Evolutionary conservation across 2,888 invertebrate species (phyloP).

Genomic region (Pachydiplax longipennis): DNA sequence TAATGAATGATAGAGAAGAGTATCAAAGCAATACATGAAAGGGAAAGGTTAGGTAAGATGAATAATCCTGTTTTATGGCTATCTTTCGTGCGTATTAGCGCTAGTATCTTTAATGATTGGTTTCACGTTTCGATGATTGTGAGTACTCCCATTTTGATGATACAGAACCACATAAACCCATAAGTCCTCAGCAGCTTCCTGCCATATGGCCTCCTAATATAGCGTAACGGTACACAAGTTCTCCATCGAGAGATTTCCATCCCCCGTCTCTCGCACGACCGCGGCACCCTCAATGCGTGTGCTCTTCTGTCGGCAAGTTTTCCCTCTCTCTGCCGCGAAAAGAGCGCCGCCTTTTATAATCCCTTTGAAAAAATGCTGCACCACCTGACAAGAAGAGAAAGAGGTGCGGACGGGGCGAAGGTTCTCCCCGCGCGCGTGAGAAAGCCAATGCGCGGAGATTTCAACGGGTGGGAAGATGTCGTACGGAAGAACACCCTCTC

Average conservation of each 20-base stretch:
- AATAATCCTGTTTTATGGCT: too few relatives aligned
- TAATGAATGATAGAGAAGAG: too few relatives aligned
- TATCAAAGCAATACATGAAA: too few relatives aligned
- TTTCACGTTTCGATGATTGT: neutral
- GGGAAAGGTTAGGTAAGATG: too few relatives aligned
- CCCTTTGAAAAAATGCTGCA: neutral
- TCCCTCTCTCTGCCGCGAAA: neutral
- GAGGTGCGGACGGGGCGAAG: neutral
- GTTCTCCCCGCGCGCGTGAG: neutral
- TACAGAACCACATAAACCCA: neutral
- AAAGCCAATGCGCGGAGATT: neutral
- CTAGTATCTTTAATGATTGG: neutral
- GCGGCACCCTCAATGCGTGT: slow-evolving; percentile 14
- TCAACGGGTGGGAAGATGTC: neutral
- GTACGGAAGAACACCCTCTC: neutral
- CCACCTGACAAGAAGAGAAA: neutral
- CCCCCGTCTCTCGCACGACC: neutral
- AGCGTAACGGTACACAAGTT: neutral
- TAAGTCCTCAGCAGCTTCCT: neutral
- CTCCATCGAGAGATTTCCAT: neutral
- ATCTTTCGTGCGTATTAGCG: too few relatives aligned
- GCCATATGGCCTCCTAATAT: slow-evolving; percentile 3
- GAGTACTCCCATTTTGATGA: neutral
- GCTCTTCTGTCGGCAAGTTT: slow-evolving; percentile 3
- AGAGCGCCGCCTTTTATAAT: neutral